phyloP scores from a whole-genome alignment of 2,113 vertebrate genomes.

The Chitala chitala region DNA sequence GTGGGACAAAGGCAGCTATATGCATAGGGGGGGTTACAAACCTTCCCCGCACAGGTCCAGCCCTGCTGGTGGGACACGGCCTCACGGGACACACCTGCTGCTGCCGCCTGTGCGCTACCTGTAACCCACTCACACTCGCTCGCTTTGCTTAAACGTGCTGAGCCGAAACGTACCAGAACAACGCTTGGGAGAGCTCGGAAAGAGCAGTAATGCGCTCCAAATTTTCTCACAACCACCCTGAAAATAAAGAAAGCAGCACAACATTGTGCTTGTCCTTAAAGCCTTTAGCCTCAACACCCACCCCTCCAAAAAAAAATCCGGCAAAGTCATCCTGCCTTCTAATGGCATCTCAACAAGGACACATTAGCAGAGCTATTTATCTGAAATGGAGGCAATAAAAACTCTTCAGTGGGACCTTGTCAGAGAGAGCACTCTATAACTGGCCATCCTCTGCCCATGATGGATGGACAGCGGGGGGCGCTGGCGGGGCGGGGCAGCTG shows the following conservation, averaged over 20 bases:
- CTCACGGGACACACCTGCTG: constrained; percentile 26
- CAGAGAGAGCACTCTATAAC: constrained; percentile 68
- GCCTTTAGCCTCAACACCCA: not conserved
- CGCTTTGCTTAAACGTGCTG: not conserved
- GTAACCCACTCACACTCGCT: constrained; percentile 3
- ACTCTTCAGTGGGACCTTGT: constrained; percentile 58
- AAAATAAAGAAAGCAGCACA: not conserved
- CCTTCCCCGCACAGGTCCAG: constrained; percentile 37
- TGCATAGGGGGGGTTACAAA: constrained; percentile 32
- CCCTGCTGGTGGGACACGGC: constrained; percentile 34
- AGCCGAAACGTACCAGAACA: not conserved
- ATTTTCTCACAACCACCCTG: not conserved
- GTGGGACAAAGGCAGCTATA: constrained; percentile 35
- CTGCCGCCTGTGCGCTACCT: not conserved
- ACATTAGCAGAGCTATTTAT: constrained; percentile 28
- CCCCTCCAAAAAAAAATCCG: not conserved
- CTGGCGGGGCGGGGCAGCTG: constrained; percentile 60
- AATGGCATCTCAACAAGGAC: constrained; percentile 7
- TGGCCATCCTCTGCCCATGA: constrained; percentile 56
- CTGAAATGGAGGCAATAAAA: constrained; percentile 30
- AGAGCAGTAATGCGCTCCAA: not conserved
- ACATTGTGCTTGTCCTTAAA: no score
- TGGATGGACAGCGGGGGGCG: constrained; percentile 69
- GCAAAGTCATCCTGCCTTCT: constrained; percentile 1
- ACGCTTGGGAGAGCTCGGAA: no score